A percentile compares a stretch with the other conserved stretches of the same genome.
phyloP scores from a whole-genome alignment of 2,888 invertebrate species.

The Lordiphosa fenestrarum region DNA sequence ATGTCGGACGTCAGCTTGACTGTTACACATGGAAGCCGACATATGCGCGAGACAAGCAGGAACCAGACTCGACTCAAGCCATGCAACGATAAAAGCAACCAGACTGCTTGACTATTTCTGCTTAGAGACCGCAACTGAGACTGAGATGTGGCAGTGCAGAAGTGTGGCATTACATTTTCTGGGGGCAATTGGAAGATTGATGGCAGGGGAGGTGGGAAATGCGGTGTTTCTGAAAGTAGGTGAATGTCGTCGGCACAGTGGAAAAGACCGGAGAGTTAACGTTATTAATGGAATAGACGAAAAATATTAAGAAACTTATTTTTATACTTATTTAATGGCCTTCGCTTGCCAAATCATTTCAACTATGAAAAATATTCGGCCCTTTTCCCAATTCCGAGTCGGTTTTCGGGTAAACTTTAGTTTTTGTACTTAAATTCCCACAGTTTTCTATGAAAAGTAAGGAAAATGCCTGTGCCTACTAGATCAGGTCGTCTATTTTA shows the following conservation, averaged over 20 bases:
- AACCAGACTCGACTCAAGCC: slow-evolving; percentile 15
- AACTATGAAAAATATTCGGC: no score
- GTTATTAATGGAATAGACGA: no score
- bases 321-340: no score
- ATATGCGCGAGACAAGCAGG: slow-evolving; percentile 35
- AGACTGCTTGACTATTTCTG: slow-evolving; percentile 61
- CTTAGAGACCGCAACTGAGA: slow-evolving; percentile 18
- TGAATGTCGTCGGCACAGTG: slow-evolving; percentile 33
- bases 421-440: no score
- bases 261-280: background rate
- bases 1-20: slow-evolving; percentile 10
- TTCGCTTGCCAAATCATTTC: no score
- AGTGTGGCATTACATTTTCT: slow-evolving; percentile 32
- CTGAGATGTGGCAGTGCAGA: slow-evolving; percentile 16
- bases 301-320: no score
- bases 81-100: slow-evolving; percentile 49
- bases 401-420: no score
- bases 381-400: no score
- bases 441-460: no score
- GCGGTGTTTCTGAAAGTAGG: slow-evolving; percentile 10
- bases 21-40: slow-evolving; percentile 20
- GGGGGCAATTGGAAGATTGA: slow-evolving; percentile 31
- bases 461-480: no score
- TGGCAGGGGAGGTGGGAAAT: slow-evolving; percentile 27
- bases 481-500: no score